These are phyloP conservation scores for Panzeria rudis DNA, from an alignment of 2,888 invertebrate genomes.

Conservation along the genomic window DNA sequence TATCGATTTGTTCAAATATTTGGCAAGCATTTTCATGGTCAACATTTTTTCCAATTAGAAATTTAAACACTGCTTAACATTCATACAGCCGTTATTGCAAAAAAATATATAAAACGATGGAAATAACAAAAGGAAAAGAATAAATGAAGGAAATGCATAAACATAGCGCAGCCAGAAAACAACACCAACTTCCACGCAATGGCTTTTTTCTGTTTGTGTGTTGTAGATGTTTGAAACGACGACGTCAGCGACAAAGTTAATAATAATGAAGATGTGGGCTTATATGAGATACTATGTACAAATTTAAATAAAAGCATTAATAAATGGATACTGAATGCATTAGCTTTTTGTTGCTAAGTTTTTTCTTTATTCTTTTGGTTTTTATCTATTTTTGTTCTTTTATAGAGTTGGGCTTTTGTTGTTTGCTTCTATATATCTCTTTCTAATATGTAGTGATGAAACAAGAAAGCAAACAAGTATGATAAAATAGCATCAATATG, in stretches of 20 bases:
- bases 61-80: constrained; percentile 29
- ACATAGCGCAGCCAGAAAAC: constrained; percentile 39
- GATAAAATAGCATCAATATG: constrained; percentile 9
- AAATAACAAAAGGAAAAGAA: constrained; percentile 45
- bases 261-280: constrained; percentile 55
- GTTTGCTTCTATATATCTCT: constrained; percentile 22
- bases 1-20: constrained; percentile 70
- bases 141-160: constrained; percentile 49
- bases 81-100: constrained; percentile 34
- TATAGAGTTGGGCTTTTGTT: not conserved
- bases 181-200: constrained; percentile 54
- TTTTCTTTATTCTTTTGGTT: not conserved
- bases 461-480: not conserved
- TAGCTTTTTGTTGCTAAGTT: not conserved
- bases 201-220: constrained; percentile 9
- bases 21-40: constrained; percentile 72
- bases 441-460: constrained; percentile 25
- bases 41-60: constrained; percentile 57
- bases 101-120: constrained; percentile 22
- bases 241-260: constrained; percentile 43
- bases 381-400: not conserved
- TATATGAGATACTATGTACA: constrained; percentile 29
- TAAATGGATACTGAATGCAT: constrained; percentile 15
- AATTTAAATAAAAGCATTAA: constrained; percentile 33
- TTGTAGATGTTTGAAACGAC: constrained; percentile 32